These are phyloP conservation scores for Scaptomyza pallida DNA, from an alignment of 1,140 invertebrate species.

Conservation along the genomic window DNA sequence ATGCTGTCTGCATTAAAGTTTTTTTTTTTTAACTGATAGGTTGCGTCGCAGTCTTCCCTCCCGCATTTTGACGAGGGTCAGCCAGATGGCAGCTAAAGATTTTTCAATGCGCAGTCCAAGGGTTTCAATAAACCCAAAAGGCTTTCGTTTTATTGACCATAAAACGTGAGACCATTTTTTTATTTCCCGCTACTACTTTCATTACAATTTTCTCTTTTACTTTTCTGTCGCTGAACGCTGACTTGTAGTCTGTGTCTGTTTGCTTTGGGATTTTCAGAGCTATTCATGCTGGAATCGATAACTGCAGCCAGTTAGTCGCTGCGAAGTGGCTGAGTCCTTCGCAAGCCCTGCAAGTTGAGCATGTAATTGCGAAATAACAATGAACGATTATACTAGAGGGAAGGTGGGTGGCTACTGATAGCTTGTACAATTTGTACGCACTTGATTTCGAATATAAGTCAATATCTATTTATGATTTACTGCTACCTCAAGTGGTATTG, in stretches of 20 bases:
- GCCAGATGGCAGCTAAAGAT: conserved; percentile 55
- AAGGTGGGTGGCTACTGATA: background rate
- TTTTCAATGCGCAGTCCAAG: conserved; percentile 64
- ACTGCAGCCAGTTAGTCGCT: background rate
- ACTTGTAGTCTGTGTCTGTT: conserved; percentile 3
- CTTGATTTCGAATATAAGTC: conserved; percentile 27
- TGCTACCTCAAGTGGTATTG: background rate
- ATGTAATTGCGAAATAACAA: conserved; percentile 45
- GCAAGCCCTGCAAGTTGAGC: conserved; percentile 34
- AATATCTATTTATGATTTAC: conserved; percentile 22
- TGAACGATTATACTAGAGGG: conserved; percentile 22
- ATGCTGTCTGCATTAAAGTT: conserved; percentile 58
- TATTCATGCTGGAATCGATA: conserved; percentile 24
- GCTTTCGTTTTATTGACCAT: conserved; percentile 71
- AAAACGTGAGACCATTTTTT: conserved; percentile 45
- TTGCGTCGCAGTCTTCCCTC: background rate
- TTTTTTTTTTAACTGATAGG: conserved; percentile 29
- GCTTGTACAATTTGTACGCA: background rate
- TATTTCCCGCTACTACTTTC: conserved; percentile 46
- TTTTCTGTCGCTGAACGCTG: conserved; percentile 6
- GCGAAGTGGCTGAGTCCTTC: background rate
- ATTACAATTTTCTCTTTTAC: conserved; percentile 48
- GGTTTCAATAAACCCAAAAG: conserved; percentile 68
- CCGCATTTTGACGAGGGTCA: conserved; percentile 34
- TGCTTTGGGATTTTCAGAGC: conserved; percentile 28